Conservation (phyloP, 2,113 vertebrate genomes). For the Rhynchopsitta pachyrhyncha region DNA sequence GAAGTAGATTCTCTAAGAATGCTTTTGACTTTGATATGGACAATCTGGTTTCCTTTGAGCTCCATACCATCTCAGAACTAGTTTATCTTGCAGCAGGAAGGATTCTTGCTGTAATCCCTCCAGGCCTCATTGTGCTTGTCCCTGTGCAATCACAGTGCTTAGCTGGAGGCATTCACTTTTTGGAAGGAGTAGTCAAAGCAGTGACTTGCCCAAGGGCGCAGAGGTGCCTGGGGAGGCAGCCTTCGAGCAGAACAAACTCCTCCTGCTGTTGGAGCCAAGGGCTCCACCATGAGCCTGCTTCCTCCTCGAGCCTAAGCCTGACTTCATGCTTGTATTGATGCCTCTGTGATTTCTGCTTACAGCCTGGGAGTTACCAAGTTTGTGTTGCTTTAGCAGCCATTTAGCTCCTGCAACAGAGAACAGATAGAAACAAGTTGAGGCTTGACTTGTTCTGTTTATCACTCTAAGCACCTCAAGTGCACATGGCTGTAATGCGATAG, state of each 20-base stretch:
- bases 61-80: neutral
- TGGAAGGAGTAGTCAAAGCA: neutral
- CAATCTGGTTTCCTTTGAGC: neutral
- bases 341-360: neutral
- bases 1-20: neutral
- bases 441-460: neutral
- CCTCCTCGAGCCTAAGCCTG: neutral
- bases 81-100: neutral
- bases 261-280: neutral
- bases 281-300: neutral
- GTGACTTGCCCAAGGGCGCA: fast-evolving
- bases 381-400: neutral
- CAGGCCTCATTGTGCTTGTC: neutral
- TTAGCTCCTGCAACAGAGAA: neutral
- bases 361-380: neutral
- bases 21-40: neutral
- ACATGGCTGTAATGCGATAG: neutral
- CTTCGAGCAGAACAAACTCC: neutral
- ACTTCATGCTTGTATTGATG: neutral
- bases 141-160: neutral
- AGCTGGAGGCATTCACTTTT: neutral
- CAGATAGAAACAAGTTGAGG: neutral
- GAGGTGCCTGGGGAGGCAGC: neutral
- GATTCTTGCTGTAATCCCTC: neutral
- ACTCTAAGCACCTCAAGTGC: neutral